Conservation (phyloP, 2,113 vertebrate species). For the Ictalurus furcatus region DNA sequence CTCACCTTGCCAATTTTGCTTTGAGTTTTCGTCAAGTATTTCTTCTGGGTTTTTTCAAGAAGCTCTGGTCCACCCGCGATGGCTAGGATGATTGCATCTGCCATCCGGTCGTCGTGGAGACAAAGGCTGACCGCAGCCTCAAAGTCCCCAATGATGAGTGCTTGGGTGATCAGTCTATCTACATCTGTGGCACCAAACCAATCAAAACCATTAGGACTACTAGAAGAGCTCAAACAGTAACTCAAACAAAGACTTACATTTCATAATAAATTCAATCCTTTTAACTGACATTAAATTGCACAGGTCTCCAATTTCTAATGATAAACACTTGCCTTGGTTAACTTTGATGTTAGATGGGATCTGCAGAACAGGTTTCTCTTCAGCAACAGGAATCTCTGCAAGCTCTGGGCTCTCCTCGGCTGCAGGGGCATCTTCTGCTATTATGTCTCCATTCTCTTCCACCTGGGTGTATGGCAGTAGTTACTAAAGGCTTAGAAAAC, state of each 20-base stretch:
- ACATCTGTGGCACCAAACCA: slow-evolving; percentile 73
- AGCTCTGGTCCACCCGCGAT: slow-evolving; percentile 90
- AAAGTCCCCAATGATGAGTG: slow-evolving; percentile 89
- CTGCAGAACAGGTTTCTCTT: slow-evolving; percentile 34
- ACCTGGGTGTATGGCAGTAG: slow-evolving; percentile 20
- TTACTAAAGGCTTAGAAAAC: not conserved
- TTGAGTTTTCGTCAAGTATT: slow-evolving; percentile 86
- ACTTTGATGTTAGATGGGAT: slow-evolving; percentile 72
- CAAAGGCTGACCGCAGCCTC: slow-evolving; percentile 92
- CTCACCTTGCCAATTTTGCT: slow-evolving; percentile 92
- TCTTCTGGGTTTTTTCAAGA: slow-evolving; percentile 87
- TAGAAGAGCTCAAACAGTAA: not conserved
- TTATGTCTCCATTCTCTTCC: slow-evolving; percentile 44
- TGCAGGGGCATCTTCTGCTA: slow-evolving; percentile 48
- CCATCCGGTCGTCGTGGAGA: slow-evolving; percentile 93
- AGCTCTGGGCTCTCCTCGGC: slow-evolving; percentile 42
- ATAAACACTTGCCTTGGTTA: slow-evolving; percentile 77
- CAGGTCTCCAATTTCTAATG: not conserved
- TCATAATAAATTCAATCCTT: not conserved
- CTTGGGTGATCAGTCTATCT: slow-evolving; percentile 94
- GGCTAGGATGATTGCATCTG: slow-evolving; percentile 92
- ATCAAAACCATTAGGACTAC: not conserved
- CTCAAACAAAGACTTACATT: not conserved
- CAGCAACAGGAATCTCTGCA: slow-evolving; percentile 25
- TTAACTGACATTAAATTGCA: not conserved